phyloP scores from a whole-genome alignment of 2,797 vertebrate genomes.

The Myripristis jacobus region DNA sequence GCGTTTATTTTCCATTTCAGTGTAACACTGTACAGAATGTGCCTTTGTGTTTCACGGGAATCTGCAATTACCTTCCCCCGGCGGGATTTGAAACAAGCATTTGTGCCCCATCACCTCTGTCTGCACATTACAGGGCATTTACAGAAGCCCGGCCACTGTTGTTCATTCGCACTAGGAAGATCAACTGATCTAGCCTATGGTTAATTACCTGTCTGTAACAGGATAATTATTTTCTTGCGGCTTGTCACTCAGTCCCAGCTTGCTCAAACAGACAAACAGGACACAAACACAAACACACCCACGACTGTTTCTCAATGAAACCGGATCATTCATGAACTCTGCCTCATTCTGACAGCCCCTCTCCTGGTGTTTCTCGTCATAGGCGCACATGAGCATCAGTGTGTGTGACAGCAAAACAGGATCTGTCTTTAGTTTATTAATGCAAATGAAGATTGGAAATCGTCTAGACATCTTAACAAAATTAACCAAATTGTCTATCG shows the following conservation, averaged over 20 bases:
- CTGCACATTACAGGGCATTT: constrained; percentile 11
- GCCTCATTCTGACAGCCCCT: neutral
- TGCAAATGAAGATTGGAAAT: constrained; percentile 64
- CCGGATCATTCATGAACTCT: constrained; percentile 20
- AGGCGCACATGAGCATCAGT: neutral
- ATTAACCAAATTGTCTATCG: constrained; percentile 49
- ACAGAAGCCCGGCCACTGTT: constrained; percentile 1
- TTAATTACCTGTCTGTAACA: neutral
- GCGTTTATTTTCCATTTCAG: neutral
- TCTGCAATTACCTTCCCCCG: neutral
- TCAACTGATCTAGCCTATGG: neutral
- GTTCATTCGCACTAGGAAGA: neutral
- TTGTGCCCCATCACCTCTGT: neutral
- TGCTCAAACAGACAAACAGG: neutral
- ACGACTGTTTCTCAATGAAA: constrained; percentile 22
- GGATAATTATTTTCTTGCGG: neutral
- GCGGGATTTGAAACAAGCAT: neutral
- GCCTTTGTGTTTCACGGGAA: neutral
- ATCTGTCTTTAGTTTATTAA: constrained; percentile 45
- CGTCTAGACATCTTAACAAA: constrained; percentile 51
- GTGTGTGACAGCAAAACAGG: constrained; percentile 34
- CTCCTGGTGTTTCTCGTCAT: constrained; percentile 2
- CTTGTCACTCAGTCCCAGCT: neutral
- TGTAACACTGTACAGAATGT: neutral
- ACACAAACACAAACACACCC: neutral